A percentile compares a stretch with the other conserved stretches of the same genome.
Evolutionary conservation across 2,113 vertebrate species (phyloP).

Genomic region (Anthoscopus minutus): DNA sequence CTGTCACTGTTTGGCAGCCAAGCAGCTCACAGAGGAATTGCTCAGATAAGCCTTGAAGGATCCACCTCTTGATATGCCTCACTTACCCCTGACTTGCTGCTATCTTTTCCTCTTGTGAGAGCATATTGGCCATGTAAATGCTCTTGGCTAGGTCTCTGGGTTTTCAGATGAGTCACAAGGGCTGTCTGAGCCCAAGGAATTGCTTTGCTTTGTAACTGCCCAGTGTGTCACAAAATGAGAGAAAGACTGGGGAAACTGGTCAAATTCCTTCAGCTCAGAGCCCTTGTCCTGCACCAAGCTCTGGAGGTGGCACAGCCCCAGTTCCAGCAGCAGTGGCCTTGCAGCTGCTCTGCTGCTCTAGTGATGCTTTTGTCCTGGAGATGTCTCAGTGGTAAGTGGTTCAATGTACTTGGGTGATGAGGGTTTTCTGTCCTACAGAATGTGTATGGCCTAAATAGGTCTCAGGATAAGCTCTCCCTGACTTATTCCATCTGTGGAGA

Average conservation of each 20-base stretch:
- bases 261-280: not conserved
- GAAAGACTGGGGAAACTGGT: not conserved
- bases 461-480: not conserved
- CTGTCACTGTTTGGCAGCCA: not conserved
- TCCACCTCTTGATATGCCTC: not conserved
- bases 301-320: not conserved
- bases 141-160: not conserved
- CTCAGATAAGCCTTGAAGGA: not conserved
- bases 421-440: not conserved
- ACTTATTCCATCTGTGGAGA: not conserved
- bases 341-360: not conserved
- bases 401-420: not conserved
- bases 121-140: not conserved
- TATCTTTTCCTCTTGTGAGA: not conserved
- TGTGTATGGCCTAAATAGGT: not conserved
- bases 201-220: not conserved
- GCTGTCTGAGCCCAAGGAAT: not conserved
- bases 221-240: not conserved
- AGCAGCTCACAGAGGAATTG: not conserved
- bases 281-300: not conserved
- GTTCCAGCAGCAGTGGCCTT: not conserved
- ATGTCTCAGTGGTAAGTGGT: not conserved
- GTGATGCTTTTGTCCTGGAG: not conserved
- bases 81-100: not conserved
- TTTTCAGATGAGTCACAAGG: not conserved